Evolutionary conservation across 2,113 vertebrate genomes (phyloP).

Genomic region (Odontophorus gujanensis): DNA sequence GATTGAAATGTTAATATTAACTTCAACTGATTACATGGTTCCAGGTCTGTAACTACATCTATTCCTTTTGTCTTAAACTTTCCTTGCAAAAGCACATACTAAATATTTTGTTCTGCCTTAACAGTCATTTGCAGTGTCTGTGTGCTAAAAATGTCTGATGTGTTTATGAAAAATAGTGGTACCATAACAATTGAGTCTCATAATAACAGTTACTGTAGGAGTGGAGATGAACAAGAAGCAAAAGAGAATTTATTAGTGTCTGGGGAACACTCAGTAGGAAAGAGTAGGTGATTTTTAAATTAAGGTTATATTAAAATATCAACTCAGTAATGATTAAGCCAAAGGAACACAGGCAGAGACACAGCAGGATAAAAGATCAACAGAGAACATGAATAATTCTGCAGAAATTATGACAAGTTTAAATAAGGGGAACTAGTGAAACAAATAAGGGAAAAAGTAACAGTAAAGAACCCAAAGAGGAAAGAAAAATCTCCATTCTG

Average conservation of each 20-base stretch:
- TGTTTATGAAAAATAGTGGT: not conserved
- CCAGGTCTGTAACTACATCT: not conserved
- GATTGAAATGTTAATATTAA: not conserved
- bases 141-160: not conserved
- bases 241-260: not conserved
- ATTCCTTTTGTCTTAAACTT: not conserved
- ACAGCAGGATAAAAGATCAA: not conserved
- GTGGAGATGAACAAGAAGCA: not conserved
- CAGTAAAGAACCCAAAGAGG: not conserved
- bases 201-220: not conserved
- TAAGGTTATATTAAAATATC: not conserved
- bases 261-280: not conserved
- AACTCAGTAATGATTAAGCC: not conserved
- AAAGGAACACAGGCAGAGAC: not conserved
- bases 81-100: not conserved
- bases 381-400: slow-evolving; percentile 6
- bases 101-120: not conserved
- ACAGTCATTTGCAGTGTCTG: not conserved
- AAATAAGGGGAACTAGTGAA: not conserved
- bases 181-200: not conserved
- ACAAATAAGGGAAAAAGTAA: not conserved
- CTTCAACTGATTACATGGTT: not conserved
- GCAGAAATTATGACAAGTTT: not conserved
- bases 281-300: not conserved
- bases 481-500: not conserved